Percentiles rank a stretch among this genome's conserved stretches.
phyloP scores from a whole-genome alignment of 1,140 invertebrate genomes.

The Drosophila varians region DNA sequence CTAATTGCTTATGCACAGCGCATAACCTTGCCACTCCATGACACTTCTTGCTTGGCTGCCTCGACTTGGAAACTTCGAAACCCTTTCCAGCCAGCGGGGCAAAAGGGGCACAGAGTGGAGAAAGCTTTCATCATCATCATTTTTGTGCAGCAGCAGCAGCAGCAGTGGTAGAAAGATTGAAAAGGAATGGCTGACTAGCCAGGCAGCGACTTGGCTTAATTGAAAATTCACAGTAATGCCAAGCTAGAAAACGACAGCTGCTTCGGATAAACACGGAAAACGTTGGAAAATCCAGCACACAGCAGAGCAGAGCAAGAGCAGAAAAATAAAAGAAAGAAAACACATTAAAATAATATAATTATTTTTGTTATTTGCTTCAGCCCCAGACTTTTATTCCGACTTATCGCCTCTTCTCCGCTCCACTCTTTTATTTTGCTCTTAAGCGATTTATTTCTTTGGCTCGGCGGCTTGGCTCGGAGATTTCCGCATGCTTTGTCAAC shows the following conservation, averaged over 20 bases:
- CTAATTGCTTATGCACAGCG: constrained; percentile 79
- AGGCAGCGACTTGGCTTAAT: constrained; percentile 56
- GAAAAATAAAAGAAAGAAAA: no score
- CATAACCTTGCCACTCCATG: constrained; percentile 77
- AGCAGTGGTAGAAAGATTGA: constrained; percentile 5
- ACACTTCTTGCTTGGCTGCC: constrained; percentile 58
- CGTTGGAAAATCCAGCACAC: constrained; percentile 26
- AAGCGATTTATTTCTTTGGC: no score
- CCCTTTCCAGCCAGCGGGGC: constrained; percentile 20
- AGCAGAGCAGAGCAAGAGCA: background rate
- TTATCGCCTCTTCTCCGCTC: constrained; percentile 3
- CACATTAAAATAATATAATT: constrained; percentile 79
- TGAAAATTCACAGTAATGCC: constrained; percentile 76
- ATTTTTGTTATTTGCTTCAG: no score
- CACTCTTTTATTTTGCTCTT: no score
- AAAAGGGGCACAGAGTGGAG: no score
- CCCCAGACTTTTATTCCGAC: constrained; percentile 18
- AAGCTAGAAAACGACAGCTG: constrained; percentile 72
- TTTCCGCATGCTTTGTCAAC: constrained; percentile 81
- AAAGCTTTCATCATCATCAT: constrained; percentile 50
- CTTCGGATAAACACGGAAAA: constrained; percentile 50
- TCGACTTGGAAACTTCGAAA: constrained; percentile 8
- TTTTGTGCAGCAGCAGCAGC: constrained; percentile 25
- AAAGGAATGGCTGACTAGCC: constrained; percentile 25
- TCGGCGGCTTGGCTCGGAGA: constrained; percentile 26